These are phyloP conservation scores for Hirtodrosophila histrioides DNA, from an alignment of 2,888 invertebrate genomes.

Conservation along the genomic window DNA sequence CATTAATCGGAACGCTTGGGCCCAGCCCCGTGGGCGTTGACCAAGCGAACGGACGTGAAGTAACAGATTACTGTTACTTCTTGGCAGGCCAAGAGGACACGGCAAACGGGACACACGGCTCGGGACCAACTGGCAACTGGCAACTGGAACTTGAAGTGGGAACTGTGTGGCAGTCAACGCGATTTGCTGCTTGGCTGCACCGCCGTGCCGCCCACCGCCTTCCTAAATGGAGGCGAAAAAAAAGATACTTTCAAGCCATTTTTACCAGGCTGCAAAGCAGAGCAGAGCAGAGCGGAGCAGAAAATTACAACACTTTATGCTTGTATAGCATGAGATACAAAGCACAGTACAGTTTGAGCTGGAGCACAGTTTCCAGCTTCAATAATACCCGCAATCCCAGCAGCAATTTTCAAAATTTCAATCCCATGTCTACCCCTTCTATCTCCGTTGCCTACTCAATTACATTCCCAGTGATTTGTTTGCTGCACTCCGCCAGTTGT, in stretches of 20 bases:
- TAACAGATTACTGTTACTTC: slow-evolving; percentile 44
- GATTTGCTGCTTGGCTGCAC: slow-evolving; percentile 73
- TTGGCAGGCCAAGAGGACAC: slow-evolving; percentile 29
- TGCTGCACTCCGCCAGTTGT: slow-evolving; percentile 41
- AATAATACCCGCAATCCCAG: slow-evolving; percentile 78
- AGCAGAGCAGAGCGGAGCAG: slow-evolving; percentile 24
- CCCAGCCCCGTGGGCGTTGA: slow-evolving; percentile 68
- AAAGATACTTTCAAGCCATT: slow-evolving; percentile 55
- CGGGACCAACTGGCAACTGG: slow-evolving; percentile 18
- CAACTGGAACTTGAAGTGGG: slow-evolving; percentile 9
- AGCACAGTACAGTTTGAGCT: slow-evolving; percentile 26
- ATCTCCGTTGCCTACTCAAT: slow-evolving; percentile 41
- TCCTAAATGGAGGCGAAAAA: slow-evolving; percentile 30
- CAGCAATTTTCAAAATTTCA: slow-evolving; percentile 80
- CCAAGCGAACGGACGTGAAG: slow-evolving; percentile 40
- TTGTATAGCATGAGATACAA: slow-evolving; percentile 17
- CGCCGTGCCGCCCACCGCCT: slow-evolving; percentile 16
- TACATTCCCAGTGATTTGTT: slow-evolving; percentile 71
- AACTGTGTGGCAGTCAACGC: slow-evolving; percentile 60
- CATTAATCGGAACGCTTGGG: slow-evolving; percentile 63
- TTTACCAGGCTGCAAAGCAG: slow-evolving; percentile 49
- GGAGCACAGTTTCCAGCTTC: slow-evolving; percentile 42
- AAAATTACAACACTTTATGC: slow-evolving; percentile 65
- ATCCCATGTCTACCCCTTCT: slow-evolving; percentile 56
- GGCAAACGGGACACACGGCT: background rate